Base-by-base conservation (phyloP, 1,140 invertebrate species). In the Vanessa tameamea region DNA sequence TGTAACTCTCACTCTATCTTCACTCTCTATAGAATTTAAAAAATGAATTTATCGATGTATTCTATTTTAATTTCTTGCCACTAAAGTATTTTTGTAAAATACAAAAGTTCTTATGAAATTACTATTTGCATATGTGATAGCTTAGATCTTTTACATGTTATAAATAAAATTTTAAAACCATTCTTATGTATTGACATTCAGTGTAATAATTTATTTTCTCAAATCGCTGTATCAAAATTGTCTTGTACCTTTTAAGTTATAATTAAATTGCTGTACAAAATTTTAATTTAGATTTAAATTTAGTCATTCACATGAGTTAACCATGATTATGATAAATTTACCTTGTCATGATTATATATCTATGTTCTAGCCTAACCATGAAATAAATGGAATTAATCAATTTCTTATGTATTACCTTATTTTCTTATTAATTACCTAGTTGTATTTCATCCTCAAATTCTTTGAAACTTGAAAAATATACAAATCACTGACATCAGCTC, bases 11-110 rank as follows among this genome's bases (percentile, higher is more conserved):
- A 82, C 89, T 91, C 86, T 89, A 81, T 84, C 79, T 87, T 85
- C 87, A 88, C 88, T 91, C 88, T 91, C 86, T 92, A 88, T 89
- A 91, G 78, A 87, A 81, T 82, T 84, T 88, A 85, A 85, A 80
- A 86, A 80, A 78, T 80, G 80, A 86, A 86, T 86, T 87, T 89
- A 87, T 86, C 78, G 73, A 86, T 84, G 81, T 73, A 59, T 75
- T 71, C 51, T 71, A 70, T 87, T 86, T 85, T 83, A 87, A 78
- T 89, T 83, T 92, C 91, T 91, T 92, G 91, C 91, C 91, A 92
- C 86, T 90, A 80, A 91, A 90, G 82, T 91, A 90, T 88, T 86
- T 53, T 89, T 78, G 85, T 82, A 83, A 76, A 87, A 80, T 84
- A 79, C 69, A 80, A 82, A 85, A 84, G 82, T 68, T 84, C 75